These are phyloP conservation scores for Octomys mimax DNA, from an alignment of 2,797 vertebrate genomes.

Conservation along the genomic window DNA sequence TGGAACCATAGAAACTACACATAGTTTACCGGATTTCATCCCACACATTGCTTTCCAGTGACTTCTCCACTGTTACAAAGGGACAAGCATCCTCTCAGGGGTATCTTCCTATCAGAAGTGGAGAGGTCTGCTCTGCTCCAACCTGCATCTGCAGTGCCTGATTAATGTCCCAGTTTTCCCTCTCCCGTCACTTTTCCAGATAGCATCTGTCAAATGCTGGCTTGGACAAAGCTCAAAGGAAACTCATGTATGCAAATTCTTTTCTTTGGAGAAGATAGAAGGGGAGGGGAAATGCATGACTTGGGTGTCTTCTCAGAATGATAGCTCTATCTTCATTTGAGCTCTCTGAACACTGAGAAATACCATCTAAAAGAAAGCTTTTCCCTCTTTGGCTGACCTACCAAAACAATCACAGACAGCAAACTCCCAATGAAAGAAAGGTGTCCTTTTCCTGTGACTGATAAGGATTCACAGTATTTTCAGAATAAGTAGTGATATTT, in stretches of 20 bases:
- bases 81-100: background rate
- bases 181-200: background rate
- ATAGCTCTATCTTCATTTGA: slow-evolving; percentile 79
- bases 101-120: background rate
- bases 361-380: slow-evolving; percentile 75
- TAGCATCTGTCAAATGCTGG: slow-evolving; percentile 52
- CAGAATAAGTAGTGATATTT: slow-evolving; percentile 85
- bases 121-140: background rate
- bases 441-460: slow-evolving; percentile 85
- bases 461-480: slow-evolving; percentile 86
- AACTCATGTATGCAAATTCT: slow-evolving; percentile 56
- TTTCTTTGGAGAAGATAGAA: background rate
- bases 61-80: background rate
- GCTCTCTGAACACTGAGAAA: slow-evolving; percentile 77
- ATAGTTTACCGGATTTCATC: background rate
- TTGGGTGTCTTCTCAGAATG: slow-evolving; percentile 67
- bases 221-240: slow-evolving; percentile 43
- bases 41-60: background rate
- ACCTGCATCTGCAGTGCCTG: background rate
- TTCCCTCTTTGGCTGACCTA: slow-evolving; percentile 80
- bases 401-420: slow-evolving; percentile 66
- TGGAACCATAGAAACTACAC: background rate
- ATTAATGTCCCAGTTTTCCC: background rate
- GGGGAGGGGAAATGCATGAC: background rate
- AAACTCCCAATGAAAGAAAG: slow-evolving; percentile 74